phyloP scores from a whole-genome alignment of 2,797 vertebrate species.

The Eospalax fontanierii region DNA sequence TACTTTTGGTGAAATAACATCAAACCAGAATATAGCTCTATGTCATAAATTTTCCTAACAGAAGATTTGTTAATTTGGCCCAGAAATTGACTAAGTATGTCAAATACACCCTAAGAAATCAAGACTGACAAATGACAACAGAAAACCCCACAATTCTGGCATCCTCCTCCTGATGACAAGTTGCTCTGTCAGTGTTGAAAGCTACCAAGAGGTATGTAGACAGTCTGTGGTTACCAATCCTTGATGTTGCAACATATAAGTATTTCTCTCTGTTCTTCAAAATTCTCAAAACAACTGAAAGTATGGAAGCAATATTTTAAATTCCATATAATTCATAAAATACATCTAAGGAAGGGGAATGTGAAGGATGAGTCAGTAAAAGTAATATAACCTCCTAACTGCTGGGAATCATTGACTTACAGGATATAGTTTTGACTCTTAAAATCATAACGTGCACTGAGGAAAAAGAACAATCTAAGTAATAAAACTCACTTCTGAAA shows the following conservation, averaged over 20 bases:
- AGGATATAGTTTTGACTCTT: not conserved
- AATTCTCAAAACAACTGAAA: slow-evolving; percentile 53
- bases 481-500: slow-evolving; percentile 9
- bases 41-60: slow-evolving; percentile 56
- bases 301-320: slow-evolving; percentile 17
- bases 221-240: slow-evolving; percentile 60
- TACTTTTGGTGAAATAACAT: slow-evolving; percentile 61
- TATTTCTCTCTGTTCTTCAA: slow-evolving; percentile 64
- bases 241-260: slow-evolving; percentile 59
- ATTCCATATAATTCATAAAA: slow-evolving; percentile 24
- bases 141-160: slow-evolving; percentile 35
- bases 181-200: slow-evolving; percentile 64
- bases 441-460: not conserved
- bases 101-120: slow-evolving; percentile 64
- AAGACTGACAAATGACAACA: slow-evolving; percentile 40
- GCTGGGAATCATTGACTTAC: not conserved
- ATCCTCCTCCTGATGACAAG: slow-evolving; percentile 64
- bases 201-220: slow-evolving; percentile 62
- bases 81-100: not conserved
- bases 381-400: not conserved
- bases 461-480: not conserved
- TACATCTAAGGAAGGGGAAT: not conserved
- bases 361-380: not conserved
- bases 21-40: slow-evolving; percentile 62
- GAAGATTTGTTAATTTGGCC: slow-evolving; percentile 51